phyloP scores from a whole-genome alignment of 2,888 invertebrate species.

The Drosophila multiciliata region DNA sequence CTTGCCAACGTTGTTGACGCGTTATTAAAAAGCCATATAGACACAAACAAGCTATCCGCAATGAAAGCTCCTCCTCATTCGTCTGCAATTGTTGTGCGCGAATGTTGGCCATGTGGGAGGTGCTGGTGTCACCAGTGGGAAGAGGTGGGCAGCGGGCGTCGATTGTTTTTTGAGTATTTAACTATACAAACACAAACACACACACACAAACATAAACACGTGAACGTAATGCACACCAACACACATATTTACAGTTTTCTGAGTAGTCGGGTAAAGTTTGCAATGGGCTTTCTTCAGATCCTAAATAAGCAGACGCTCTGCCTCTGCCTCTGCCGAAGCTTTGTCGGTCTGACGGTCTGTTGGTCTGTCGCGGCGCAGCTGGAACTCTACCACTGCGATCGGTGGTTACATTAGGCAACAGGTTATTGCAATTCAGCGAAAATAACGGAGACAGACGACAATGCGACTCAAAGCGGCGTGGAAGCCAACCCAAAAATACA shows the following conservation, averaged over 20 bases:
- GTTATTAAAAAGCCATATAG: conserved; percentile 77
- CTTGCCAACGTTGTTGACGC: conserved; percentile 59
- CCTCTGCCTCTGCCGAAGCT: conserved; percentile 2
- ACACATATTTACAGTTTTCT: conserved; percentile 6
- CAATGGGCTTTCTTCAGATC: conserved; percentile 57
- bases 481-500: conserved; percentile 38
- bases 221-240: not conserved
- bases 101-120: conserved; percentile 37
- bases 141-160: conserved; percentile 27
- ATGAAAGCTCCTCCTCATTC: conserved; percentile 56
- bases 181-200: conserved; percentile 15
- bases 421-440: conserved; percentile 82
- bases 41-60: conserved; percentile 59
- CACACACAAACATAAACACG: not conserved
- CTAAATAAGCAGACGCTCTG: conserved; percentile 73
- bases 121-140: conserved; percentile 20
- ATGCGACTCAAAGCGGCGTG: conserved; percentile 42
- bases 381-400: conserved; percentile 48
- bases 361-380: conserved; percentile 21
- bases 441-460: conserved; percentile 63
- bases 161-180: conserved; percentile 68
- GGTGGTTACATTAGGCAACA: conserved; percentile 76
- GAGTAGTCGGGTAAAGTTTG: conserved; percentile 34
- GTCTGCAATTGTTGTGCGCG: conserved; percentile 9
- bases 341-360: not conserved